Base-by-base conservation (phyloP, 92 coral and sea anemone species). In the Porites rus region DNA sequence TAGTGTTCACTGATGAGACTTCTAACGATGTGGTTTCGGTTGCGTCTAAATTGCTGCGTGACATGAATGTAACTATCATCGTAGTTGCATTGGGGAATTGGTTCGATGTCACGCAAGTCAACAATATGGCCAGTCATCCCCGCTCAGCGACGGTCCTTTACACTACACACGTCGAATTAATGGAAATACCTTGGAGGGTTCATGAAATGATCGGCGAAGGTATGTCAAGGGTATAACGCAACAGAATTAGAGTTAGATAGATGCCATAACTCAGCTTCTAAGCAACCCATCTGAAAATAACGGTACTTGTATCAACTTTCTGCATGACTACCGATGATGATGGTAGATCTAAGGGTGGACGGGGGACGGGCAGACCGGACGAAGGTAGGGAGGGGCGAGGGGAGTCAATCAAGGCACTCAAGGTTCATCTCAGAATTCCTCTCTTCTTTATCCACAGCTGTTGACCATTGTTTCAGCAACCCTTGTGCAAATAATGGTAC, bases 21-120 rank as follows among this genome's bases (percentile, higher is more conserved):
- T 72, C 88, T 6, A 84, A 74, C 18, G 88, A 84, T 14, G 88
- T 50, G 4, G 79, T 84, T 8, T n/a, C 67, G 4, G 72, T 74
- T 20, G 83, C 88, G 4, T 59, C 88, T 0, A 74, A 74, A 61
- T 43, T 74, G 24, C 70, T 84, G 17, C 72, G 43, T 21, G 12
- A 84, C n/a, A 84, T 71, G 82, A 84, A 84, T 60, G 88, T 84
- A 5, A 84, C 88, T 38, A 60, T 84, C 10, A 17, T 84, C 50
- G 88, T 75, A 54, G 82, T 84, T 59, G 88, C 83, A 0, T 7
- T 79, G 58, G 83, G 83, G 31, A 43, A 79, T 73, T 79, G 83
- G 83, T 79, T 63, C 24, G 83, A 79, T 20, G 51, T 18, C 60
- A 16, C 28, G 12, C 83, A 79, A 22, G 61, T 79, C 8, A 53